These are phyloP conservation scores for Drosophila lutescens DNA, from an alignment of 2,888 invertebrate species.

Conservation along the genomic window DNA sequence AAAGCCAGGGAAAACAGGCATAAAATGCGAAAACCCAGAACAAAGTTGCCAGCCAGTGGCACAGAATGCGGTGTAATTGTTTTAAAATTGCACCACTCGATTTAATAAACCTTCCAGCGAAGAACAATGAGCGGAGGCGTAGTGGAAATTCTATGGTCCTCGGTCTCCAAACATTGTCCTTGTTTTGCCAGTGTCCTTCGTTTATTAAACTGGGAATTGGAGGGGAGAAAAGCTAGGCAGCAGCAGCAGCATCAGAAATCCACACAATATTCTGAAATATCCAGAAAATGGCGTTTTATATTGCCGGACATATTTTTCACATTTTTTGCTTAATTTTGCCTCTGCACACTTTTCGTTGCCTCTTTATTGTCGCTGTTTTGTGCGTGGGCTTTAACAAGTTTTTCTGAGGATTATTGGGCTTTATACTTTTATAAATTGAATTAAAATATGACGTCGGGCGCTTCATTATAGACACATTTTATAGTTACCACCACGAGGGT, in stretches of 20 bases:
- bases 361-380: slow-evolving; percentile 8
- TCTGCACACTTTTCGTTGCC: slow-evolving; percentile 14
- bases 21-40: slow-evolving; percentile 22
- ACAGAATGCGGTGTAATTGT: slow-evolving; percentile 63
- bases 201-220: slow-evolving; percentile 58
- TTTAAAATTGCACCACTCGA: slow-evolving; percentile 81
- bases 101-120: slow-evolving; percentile 62
- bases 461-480: slow-evolving; percentile 21
- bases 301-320: slow-evolving; percentile 67
- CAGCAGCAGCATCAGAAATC: slow-evolving; percentile 17
- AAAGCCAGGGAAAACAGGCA: slow-evolving; percentile 14
- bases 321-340: slow-evolving; percentile 71
- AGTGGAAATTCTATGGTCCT: slow-evolving; percentile 31
- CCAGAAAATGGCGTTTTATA: slow-evolving; percentile 75
- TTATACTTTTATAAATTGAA: slow-evolving; percentile 57
- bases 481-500: neutral
- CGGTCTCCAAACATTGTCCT: slow-evolving; percentile 55
- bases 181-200: slow-evolving; percentile 58
- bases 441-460: slow-evolving; percentile 42
- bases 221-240: slow-evolving; percentile 45
- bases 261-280: slow-evolving; percentile 36
- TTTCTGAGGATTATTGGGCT: slow-evolving; percentile 38
- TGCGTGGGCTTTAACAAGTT: slow-evolving; percentile 52
- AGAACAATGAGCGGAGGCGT: slow-evolving; percentile 30
- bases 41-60: slow-evolving; percentile 19